Percentiles rank a stretch among this genome's conserved stretches.
These are phyloP conservation scores for Thymelicus acteon DNA, from an alignment of 2,888 invertebrate genomes.

Conservation along the genomic window DNA sequence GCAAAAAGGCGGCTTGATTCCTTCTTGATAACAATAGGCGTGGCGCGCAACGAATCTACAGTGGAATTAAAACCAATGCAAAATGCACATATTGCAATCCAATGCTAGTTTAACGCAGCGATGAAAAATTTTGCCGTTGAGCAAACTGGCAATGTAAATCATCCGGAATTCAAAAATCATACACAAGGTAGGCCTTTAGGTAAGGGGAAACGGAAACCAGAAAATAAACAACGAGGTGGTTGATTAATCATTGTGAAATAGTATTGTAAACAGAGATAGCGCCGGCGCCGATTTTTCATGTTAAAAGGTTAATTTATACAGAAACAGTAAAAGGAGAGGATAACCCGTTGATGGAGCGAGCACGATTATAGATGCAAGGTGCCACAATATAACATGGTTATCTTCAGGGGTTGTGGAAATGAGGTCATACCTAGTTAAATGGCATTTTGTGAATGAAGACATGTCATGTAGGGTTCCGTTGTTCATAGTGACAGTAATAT, in stretches of 20 bases:
- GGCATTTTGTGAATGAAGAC: too few relatives aligned
- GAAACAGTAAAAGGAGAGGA: constrained; percentile 38
- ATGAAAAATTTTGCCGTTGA: not conserved
- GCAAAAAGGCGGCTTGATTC: constrained; percentile 72
- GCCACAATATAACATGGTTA: not conserved
- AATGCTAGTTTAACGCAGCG: constrained; percentile 16
- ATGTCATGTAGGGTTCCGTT: too few relatives aligned
- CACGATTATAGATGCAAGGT: constrained; percentile 13
- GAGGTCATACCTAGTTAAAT: not conserved
- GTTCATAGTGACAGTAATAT: too few relatives aligned
- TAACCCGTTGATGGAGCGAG: constrained; percentile 29
- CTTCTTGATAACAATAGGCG: constrained; percentile 70
- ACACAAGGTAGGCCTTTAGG: not conserved
- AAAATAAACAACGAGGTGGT: constrained; percentile 66
- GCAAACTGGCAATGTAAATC: constrained; percentile 40
- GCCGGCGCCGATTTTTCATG: constrained; percentile 54
- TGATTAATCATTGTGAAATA: constrained; percentile 75
- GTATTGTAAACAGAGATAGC: constrained; percentile 55
- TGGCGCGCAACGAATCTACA: constrained; percentile 43
- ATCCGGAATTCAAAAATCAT: constrained; percentile 4
- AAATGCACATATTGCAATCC: constrained; percentile 8
- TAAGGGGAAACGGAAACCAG: constrained; percentile 54
- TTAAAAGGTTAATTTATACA: constrained; percentile 59
- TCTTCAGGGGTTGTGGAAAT: not conserved
- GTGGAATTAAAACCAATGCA: constrained; percentile 15